A percentile compares a stretch with the other conserved stretches of the same genome.
Evolutionary conservation across 1,140 invertebrate species (phyloP).

Genomic region (Nymphalis io): DNA sequence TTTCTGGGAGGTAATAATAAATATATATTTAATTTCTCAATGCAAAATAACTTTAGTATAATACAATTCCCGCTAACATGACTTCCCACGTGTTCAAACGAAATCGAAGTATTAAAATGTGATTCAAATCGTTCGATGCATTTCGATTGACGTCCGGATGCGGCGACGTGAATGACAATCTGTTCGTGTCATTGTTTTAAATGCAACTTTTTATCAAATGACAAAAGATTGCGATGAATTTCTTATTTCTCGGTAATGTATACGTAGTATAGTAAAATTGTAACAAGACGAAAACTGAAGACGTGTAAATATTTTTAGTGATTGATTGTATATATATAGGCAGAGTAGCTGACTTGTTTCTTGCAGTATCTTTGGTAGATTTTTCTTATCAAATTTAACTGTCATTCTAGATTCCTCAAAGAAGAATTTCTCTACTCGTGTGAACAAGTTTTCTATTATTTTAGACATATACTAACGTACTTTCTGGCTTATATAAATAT

Average conservation of each 20-base stretch:
- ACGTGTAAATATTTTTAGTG: too few relatives aligned
- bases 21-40: too few relatives aligned
- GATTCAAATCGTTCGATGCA: not conserved
- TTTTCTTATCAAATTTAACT: too few relatives aligned
- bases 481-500: too few relatives aligned
- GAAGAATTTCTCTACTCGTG: too few relatives aligned
- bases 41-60: not conserved
- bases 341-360: too few relatives aligned
- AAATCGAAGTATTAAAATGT: not conserved
- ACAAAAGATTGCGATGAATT: constrained; percentile 1
- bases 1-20: too few relatives aligned
- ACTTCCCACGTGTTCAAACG: not conserved
- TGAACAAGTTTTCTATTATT: too few relatives aligned
- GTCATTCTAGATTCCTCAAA: too few relatives aligned
- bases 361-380: too few relatives aligned
- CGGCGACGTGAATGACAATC: not conserved
- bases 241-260: not conserved
- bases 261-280: not conserved
- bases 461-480: too few relatives aligned
- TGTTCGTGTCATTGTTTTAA: not conserved
- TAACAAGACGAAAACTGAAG: not conserved
- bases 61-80: not conserved
- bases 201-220: not conserved
- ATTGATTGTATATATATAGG: too few relatives aligned
- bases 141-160: not conserved